Percentiles rank a stretch among this genome's conserved stretches.
Conservation (phyloP, 2,797 vertebrate species). For the Cichlasoma orientale region DNA sequence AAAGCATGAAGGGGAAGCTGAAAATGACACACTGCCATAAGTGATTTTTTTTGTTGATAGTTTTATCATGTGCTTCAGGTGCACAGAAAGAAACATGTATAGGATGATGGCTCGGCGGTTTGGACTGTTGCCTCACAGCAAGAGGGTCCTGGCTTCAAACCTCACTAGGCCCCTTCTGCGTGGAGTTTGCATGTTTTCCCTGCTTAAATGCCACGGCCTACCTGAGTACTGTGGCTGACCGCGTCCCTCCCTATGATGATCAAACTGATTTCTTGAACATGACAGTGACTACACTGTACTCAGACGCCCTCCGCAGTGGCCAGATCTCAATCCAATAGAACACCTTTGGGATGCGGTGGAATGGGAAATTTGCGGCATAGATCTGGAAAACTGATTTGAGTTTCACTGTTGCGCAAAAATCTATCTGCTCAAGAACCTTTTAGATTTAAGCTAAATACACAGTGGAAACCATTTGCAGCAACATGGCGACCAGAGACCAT, state of each 20-base stretch:
- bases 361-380: not conserved
- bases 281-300: not conserved
- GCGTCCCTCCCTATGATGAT: not conserved
- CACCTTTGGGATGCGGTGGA: not conserved
- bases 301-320: not conserved
- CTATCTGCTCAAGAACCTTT: not conserved
- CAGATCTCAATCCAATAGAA: not conserved
- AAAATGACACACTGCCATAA: no score
- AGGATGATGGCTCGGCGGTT: no score
- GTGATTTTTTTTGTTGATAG: no score
- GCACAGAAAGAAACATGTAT: no score
- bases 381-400: not conserved
- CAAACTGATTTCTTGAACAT: not conserved
- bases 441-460: not conserved
- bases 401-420: not conserved
- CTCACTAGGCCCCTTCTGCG: no score
- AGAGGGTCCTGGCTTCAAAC: no score
- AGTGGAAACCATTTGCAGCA: not conserved
- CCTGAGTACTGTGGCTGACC: not conserved
- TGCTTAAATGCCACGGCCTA: not conserved
- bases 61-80: no score
- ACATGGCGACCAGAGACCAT: not conserved
- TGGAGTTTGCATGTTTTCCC: no score
- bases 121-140: no score
- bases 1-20: no score